Percentiles rank a stretch among this genome's conserved stretches.
Evolutionary conservation across 2,113 vertebrate species (phyloP).

Genomic region (Clarias batrachus): DNA sequence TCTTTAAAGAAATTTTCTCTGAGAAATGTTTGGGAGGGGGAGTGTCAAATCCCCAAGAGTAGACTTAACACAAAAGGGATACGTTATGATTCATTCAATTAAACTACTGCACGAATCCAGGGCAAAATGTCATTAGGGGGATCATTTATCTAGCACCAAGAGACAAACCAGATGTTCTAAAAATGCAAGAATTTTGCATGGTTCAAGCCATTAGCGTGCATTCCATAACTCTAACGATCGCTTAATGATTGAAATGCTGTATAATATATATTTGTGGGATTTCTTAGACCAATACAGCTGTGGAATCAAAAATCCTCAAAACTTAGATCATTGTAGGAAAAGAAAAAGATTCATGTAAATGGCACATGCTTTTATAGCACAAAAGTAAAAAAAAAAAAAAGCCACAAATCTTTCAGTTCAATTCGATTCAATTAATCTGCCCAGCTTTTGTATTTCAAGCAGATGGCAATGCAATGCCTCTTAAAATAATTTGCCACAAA

Average conservation of each 20-base stretch:
- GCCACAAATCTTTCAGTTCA: not conserved
- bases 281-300: not conserved
- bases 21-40: not conserved
- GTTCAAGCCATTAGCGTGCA: not conserved
- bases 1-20: not conserved
- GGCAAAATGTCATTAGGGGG: not conserved
- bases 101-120: not conserved
- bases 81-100: not conserved
- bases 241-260: not conserved
- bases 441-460: not conserved
- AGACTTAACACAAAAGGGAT: no score
- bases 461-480: not conserved
- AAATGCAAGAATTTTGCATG: not conserved
- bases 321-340: not conserved
- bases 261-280: not conserved
- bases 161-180: not conserved
- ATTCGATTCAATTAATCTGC: not conserved
- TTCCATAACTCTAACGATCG: not conserved
- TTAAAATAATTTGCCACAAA: slow-evolving; percentile 2
- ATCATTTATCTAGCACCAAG: not conserved
- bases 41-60: not conserved
- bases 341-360: slow-evolving; percentile 4
- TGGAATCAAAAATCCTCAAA: not conserved
- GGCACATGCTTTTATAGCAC: not conserved
- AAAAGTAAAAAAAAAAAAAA: not conserved